Evolutionary conservation across 2,113 vertebrate species (phyloP), one percentile per base, ranked within the genome.

Genomic region (Oenanthe melanoleuca): DNA sequence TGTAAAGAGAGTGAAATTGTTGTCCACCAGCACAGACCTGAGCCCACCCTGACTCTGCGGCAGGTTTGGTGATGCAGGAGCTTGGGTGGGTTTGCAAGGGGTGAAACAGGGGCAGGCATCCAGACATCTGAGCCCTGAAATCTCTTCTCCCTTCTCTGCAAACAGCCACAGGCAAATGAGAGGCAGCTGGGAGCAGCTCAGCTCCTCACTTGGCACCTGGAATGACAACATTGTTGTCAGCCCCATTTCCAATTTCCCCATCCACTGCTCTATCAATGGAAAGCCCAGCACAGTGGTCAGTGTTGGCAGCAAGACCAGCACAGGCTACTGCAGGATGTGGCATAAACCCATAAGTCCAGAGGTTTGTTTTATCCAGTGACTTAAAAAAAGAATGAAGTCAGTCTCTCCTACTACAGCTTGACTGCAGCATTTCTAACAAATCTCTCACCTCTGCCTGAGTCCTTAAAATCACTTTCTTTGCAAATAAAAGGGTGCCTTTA

Each of bases 1-100:
- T 3, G 6, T 40, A 10, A 47, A 52, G 24, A 10, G 3, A 22
- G 20, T 0, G 1, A 56, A 26, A 7, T 2, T 0, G 14, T 4
- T 75, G 29, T 67, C 61, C 29, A 2, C 15, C 14, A 10, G 34
- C 4, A 1, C 11, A n/a, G 42, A 38, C 6, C 47, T 6, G 22
- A 59, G 44, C 37, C n/a, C 2, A 0, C 6, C 25, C 7, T 19
- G 2, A 22, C 70, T 66, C 78, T 4, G 3, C 0, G 0, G 26
- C 10, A 11, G 19, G 17, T 31, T 64, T 60, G 2, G 4, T 12
- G 18, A 13, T 25, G 14, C 8, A 38, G n/a, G 24, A 63, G 11
- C 11, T 23, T 0, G 4, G 11, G 16, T 37, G 53, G 14, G 25
- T 31, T 64, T 60, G n/a, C 40, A 28, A 25, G 37, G 49, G 6